phyloP scores from a whole-genome alignment of 2,797 vertebrate species.

The Sciurus vulgaris region DNA sequence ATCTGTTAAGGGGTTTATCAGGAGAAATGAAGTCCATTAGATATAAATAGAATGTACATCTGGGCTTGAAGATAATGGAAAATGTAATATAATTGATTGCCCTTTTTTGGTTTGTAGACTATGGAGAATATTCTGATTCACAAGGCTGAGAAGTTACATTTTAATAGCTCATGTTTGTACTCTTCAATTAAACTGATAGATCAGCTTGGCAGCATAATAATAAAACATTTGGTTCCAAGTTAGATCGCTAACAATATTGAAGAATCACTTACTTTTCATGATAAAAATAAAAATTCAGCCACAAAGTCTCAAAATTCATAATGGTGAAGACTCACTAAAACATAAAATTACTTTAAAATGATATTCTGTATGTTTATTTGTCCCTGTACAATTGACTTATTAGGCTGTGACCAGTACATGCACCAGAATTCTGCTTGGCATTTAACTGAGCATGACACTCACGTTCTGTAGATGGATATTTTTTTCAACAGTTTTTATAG shows the following conservation, averaged over 20 bases:
- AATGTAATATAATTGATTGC: not conserved
- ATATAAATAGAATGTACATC: not conserved
- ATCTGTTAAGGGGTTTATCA: not conserved
- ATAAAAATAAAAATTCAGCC: slow-evolving; percentile 41
- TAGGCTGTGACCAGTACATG: slow-evolving; percentile 34
- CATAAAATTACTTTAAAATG: not conserved
- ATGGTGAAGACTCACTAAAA: not conserved
- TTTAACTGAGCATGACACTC: slow-evolving; percentile 47
- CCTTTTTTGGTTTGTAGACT: not conserved
- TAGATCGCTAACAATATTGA: not conserved
- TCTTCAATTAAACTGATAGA: slow-evolving; percentile 53
- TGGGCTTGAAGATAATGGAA: slow-evolving; percentile 4
- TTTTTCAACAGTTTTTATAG: slow-evolving; percentile 62
- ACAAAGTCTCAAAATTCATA: not conserved
- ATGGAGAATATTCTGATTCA: slow-evolving; percentile 9
- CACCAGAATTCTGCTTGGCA: slow-evolving; percentile 41
- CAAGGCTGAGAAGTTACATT: not conserved
- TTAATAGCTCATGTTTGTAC: not conserved
- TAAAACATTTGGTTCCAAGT: slow-evolving; percentile 16
- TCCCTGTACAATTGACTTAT: not conserved
- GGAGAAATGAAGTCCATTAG: slow-evolving; percentile 13
- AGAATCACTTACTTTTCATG: not conserved
- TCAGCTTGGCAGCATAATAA: slow-evolving; percentile 27
- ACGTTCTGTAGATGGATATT: slow-evolving; percentile 24
- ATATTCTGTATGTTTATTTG: slow-evolving; percentile 10